Conservation (phyloP, 2,113 vertebrate species). For the Tachycineta bicolor region DNA sequence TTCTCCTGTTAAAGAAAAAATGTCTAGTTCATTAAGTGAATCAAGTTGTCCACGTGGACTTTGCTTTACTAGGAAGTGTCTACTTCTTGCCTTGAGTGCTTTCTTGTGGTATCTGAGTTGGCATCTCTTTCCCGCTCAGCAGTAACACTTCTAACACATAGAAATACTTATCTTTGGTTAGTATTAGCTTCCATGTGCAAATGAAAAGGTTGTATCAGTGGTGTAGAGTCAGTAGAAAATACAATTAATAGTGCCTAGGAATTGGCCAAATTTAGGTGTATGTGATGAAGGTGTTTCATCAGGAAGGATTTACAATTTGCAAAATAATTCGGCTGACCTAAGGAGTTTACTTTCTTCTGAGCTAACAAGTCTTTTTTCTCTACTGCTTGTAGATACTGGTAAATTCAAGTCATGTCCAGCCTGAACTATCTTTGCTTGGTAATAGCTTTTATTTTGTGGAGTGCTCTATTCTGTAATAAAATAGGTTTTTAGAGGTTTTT, state of each 20-base stretch:
- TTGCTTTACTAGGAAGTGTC: background rate
- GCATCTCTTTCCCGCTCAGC: background rate
- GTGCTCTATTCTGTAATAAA: background rate
- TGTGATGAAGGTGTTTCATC: background rate
- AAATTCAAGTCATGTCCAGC: background rate
- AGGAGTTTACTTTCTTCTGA: background rate
- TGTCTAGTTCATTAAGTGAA: fast-evolving
- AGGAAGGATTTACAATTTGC: background rate
- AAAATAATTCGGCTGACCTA: background rate
- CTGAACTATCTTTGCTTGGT: background rate
- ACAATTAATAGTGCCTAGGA: background rate
- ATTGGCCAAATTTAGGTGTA: background rate
- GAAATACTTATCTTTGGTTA: background rate
- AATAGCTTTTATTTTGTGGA: background rate
- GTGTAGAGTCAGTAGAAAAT: background rate
- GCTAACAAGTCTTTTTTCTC: background rate
- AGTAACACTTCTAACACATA: background rate
- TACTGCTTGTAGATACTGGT: background rate
- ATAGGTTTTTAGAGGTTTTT: background rate
- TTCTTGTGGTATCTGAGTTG: background rate
- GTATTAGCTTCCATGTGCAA: background rate
- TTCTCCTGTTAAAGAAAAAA: background rate
- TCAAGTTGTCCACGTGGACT: background rate
- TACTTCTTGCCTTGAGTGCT: background rate
- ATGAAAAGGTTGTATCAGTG: background rate